These are phyloP conservation scores for Drepanosiphum platanoidis DNA, from an alignment of 2,888 invertebrate species.

Conservation along the genomic window DNA sequence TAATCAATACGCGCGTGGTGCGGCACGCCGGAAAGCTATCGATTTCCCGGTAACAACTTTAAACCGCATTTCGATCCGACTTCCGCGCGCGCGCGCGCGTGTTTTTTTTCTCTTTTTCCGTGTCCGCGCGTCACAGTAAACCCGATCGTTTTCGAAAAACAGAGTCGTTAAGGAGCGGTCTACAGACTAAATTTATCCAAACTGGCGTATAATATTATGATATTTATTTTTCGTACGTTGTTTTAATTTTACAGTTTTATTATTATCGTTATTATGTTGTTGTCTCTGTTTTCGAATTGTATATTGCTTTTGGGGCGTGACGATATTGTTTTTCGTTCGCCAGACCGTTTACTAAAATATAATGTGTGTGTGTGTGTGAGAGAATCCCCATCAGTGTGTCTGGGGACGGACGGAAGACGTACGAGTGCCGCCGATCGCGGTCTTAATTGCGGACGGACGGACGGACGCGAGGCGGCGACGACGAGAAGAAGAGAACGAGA, in stretches of 20 bases:
- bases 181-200: no score
- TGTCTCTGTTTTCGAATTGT: neutral
- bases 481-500: no score
- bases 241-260: neutral
- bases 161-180: no score
- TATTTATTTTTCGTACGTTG: neutral
- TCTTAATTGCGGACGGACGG: slow-evolving; percentile 8
- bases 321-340: neutral
- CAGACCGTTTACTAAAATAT: neutral
- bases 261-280: neutral
- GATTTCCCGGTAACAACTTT: neutral
- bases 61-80: neutral
- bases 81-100: neutral
- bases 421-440: slow-evolving; percentile 8
- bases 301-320: neutral
- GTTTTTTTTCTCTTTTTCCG: neutral
- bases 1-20: slow-evolving; percentile 3
- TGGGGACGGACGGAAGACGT: slow-evolving; percentile 25
- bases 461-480: no score
- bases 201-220: no score
- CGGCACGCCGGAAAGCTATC: neutral
- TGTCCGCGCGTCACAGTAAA: no score
- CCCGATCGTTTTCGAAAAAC: no score
- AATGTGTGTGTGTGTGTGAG: neutral
- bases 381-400: slow-evolving; percentile 24